phyloP scores from a whole-genome alignment of 2,888 invertebrate genomes.

The Spatulosminthurus flaviceps region DNA sequence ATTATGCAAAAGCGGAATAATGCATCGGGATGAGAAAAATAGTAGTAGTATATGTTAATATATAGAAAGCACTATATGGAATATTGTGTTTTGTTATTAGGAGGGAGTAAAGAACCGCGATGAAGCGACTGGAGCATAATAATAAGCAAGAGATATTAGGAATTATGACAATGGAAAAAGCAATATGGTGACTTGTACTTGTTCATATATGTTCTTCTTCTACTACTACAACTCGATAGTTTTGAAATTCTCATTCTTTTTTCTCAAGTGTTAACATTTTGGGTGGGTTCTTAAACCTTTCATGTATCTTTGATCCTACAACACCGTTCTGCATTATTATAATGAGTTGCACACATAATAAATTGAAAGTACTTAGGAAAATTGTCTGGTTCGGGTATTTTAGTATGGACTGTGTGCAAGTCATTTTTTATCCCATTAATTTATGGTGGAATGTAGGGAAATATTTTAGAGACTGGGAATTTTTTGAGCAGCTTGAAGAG shows the following conservation, averaged over 20 bases:
- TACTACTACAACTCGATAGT: neutral
- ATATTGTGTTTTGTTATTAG: neutral
- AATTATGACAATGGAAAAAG: neutral
- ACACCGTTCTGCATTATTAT: neutral
- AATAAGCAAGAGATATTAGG: constrained; percentile 11
- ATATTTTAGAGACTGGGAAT: no score
- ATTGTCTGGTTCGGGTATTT: neutral
- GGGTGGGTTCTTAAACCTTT: neutral
- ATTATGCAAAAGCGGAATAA: neutral
- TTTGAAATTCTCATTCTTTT: neutral
- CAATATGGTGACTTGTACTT: neutral
- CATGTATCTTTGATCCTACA: neutral
- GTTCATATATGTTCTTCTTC: no score
- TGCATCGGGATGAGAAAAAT: neutral
- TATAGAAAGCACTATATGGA: neutral
- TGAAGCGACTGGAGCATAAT: constrained; percentile 9
- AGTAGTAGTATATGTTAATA: no score
- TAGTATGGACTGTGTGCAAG: no score
- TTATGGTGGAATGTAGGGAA: no score
- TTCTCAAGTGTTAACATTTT: constrained; percentile 9
- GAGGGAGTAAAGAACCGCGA: constrained; percentile 6
- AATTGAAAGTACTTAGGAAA: neutral
- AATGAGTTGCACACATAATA: neutral
- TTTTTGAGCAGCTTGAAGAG: neutral
- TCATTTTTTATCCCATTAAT: no score